Evolutionary conservation across 2,797 vertebrate genomes (phyloP), one percentile per base, ranked within the genome.

Genomic region (Eulemur rubriventer): DNA sequence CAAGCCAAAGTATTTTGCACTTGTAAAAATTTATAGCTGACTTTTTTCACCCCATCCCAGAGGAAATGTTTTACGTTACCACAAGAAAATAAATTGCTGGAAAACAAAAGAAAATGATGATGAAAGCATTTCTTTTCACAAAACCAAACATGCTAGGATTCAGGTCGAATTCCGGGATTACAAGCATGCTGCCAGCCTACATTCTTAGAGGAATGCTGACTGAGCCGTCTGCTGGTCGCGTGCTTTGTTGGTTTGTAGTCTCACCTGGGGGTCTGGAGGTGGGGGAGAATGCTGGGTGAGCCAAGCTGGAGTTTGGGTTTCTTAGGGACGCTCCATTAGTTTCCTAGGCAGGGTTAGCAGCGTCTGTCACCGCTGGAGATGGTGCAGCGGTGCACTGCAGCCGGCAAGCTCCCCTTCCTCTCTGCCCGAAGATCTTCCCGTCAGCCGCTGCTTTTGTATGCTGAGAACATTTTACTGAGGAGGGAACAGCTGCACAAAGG

Each of bases 371-470:
- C 46, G 38, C 98, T 95, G 98, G 97, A 98, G 98, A 94, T 97
- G 98, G 98, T 98, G 98, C 97, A 97, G 98, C 97, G 96, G 98
- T 7, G 67, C 98, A 97, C 98, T 98, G 98, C 98, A 98, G 98
- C 98, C 97, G 97, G 41, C 73, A 22, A 22, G 67, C 98, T 98
- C 97, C 97, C 96, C 91, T 96, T 96, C 72, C 96, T 50, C 92
- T 81, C 70, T 0, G 48, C 96, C 93, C 72, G 75, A 72, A 98
- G 99, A 98, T 83, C 96, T 98, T 98, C 67, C 98, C 98, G 98
- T 98, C 98, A 99, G 99, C 98, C 98, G 98, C 99, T 98, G 99
- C 98, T 99, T 99, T 99, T 99, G 99, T 99, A 99, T 98, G 98
- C 98, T 65, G 97, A 98, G 98, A 98, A 98, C 97, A 97, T 98